These are phyloP conservation scores for Saxidomus purpurata DNA, from an alignment of 1,140 invertebrate genomes.

Conservation along the genomic window DNA sequence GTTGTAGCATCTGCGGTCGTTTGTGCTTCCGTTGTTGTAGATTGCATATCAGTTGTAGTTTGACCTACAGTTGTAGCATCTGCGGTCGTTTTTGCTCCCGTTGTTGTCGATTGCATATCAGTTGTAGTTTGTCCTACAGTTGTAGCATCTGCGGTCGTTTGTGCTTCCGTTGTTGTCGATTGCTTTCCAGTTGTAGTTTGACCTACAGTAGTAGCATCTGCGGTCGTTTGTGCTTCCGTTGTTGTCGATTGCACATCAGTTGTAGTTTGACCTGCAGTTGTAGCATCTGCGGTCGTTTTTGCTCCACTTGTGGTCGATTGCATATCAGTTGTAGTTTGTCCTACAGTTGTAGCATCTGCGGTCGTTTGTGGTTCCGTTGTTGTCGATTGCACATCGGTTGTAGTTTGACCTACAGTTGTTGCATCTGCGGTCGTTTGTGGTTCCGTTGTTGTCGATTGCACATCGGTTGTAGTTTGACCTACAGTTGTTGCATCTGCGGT, in stretches of 20 bases:
- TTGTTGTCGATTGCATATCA: not conserved
- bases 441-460: constrained; percentile 1
- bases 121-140: not conserved
- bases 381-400: not conserved
- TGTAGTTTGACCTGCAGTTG: too few species aligned
- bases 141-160: not conserved
- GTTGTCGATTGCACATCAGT: not conserved
- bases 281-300: not conserved
- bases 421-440: not conserved
- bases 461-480: not conserved
- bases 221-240: not conserved
- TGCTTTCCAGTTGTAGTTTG: not conserved
- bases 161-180: not conserved
- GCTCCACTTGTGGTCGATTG: not conserved
- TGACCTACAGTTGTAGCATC: not conserved
- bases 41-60: not conserved
- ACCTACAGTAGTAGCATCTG: not conserved
- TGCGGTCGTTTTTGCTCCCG: constrained; percentile 8
- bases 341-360: not conserved
- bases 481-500: constrained; percentile 46
- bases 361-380: constrained; percentile 26
- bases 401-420: not conserved
- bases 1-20: not conserved
- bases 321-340: constrained; percentile 3
- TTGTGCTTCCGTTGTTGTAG: not conserved